Evolutionary conservation across 2,888 invertebrate genomes (phyloP).

Genomic region (Tineola bisselliella): DNA sequence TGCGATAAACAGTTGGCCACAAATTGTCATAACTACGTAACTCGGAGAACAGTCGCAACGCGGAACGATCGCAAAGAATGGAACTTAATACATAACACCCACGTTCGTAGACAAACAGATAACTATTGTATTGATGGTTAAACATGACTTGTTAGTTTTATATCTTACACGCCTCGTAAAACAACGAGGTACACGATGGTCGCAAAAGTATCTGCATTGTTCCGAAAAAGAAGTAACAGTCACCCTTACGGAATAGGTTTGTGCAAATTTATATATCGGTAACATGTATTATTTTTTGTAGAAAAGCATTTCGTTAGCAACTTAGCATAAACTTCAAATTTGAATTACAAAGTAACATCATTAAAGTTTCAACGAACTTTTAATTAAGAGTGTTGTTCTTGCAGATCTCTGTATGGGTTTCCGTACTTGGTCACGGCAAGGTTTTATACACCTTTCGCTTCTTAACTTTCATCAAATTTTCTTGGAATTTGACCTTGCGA

Average conservation of each 20-base stretch:
- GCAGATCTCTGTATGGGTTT: neutral
- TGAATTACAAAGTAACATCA: neutral
- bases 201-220: neutral
- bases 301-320: neutral
- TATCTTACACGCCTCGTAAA: neutral
- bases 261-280: too few species aligned
- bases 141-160: neutral
- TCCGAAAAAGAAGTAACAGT: too few species aligned
- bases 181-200: neutral
- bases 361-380: neutral
- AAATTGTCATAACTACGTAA: slow-evolving; percentile 4
- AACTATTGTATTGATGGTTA: neutral
- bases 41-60: neutral
- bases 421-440: neutral
- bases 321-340: neutral
- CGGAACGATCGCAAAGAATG: neutral
- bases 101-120: neutral
- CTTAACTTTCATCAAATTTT: neutral
- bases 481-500: neutral
- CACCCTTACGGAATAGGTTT: too few species aligned
- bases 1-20: neutral
- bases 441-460: neutral
- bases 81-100: neutral
- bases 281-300: too few species aligned
- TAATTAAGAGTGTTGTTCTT: neutral